Percentiles rank a stretch among this genome's conserved stretches.
Conservation (phyloP, 2,888 invertebrate species). For the Drosophila ustulata region DNA sequence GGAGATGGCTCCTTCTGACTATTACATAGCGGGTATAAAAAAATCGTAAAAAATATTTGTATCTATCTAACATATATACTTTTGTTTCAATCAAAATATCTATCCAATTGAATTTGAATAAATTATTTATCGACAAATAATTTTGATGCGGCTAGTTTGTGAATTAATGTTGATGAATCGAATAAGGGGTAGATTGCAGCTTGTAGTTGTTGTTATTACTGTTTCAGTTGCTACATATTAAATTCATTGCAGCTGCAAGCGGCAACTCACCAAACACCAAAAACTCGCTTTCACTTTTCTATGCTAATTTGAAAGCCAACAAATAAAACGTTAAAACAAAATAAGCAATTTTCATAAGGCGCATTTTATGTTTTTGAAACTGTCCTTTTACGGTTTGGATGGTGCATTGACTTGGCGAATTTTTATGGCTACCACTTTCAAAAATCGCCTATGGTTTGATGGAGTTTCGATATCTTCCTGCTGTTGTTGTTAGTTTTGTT, state of each 20-base stretch:
- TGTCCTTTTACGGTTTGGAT: constrained; percentile 53
- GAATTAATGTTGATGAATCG: neutral
- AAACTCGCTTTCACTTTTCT: constrained; percentile 71
- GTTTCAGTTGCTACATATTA: constrained; percentile 62
- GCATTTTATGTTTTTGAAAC: constrained; percentile 53
- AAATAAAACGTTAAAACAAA: constrained; percentile 13
- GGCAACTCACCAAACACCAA: constrained; percentile 32
- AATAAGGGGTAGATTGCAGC: constrained; percentile 35
- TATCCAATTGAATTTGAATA: no score
- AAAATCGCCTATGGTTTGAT: constrained; percentile 36
- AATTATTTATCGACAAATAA: neutral
- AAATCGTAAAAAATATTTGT: no score
- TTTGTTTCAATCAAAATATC: no score
- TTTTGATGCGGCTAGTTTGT: constrained; percentile 25
- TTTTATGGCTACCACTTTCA: constrained; percentile 50
- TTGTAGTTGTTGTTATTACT: constrained; percentile 40
- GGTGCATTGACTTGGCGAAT: constrained; percentile 52
- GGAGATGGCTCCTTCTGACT: no score
- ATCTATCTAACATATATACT: no score
- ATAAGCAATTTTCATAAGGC: constrained; percentile 31
- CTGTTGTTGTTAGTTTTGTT: constrained; percentile 17
- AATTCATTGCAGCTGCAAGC: constrained; percentile 74
- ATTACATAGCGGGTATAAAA: no score
- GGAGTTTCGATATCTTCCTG: constrained; percentile 41
- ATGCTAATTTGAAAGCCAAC: constrained; percentile 67